These are phyloP conservation scores for Meandrusa payeni DNA, from an alignment of 2,888 invertebrate genomes.

Conservation along the genomic window DNA sequence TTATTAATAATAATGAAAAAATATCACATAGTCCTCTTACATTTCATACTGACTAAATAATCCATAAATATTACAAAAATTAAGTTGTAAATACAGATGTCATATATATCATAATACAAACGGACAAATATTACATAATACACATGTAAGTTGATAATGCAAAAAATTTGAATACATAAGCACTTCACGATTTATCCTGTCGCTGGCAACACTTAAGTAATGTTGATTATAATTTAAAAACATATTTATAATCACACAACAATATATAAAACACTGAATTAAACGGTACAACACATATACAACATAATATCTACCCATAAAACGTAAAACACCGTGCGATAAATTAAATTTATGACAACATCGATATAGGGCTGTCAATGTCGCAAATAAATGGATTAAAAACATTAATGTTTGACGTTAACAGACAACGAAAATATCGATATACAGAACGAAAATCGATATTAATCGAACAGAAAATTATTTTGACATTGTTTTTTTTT, in stretches of 20 bases:
- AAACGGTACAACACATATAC: slow-evolving; percentile 13
- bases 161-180: slow-evolving; percentile 1
- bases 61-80: slow-evolving; percentile 35
- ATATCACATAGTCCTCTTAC: slow-evolving; percentile 72
- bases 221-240: slow-evolving; percentile 2
- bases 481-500: too few relatives aligned
- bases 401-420: too few relatives aligned
- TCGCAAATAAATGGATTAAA: too few relatives aligned
- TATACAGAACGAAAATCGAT: too few relatives aligned
- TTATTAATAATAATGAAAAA: slow-evolving; percentile 57
- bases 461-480: too few relatives aligned
- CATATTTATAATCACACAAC: slow-evolving; percentile 13
- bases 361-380: too few relatives aligned
- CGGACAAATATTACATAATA: slow-evolving; percentile 10
- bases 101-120: slow-evolving; percentile 13
- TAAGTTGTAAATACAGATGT: slow-evolving; percentile 14
- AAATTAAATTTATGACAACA: slow-evolving; percentile 8
- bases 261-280: slow-evolving; percentile 16
- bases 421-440: too few relatives aligned
- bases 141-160: slow-evolving; percentile 2
- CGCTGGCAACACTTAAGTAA: slow-evolving; percentile 2
- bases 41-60: slow-evolving; percentile 52
- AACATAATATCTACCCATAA: slow-evolving; percentile 15
- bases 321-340: slow-evolving; percentile 9
- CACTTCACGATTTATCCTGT: slow-evolving; percentile 34